These are phyloP conservation scores for Fragum fragum DNA, from an alignment of 2,888 invertebrate genomes.

Conservation along the genomic window DNA sequence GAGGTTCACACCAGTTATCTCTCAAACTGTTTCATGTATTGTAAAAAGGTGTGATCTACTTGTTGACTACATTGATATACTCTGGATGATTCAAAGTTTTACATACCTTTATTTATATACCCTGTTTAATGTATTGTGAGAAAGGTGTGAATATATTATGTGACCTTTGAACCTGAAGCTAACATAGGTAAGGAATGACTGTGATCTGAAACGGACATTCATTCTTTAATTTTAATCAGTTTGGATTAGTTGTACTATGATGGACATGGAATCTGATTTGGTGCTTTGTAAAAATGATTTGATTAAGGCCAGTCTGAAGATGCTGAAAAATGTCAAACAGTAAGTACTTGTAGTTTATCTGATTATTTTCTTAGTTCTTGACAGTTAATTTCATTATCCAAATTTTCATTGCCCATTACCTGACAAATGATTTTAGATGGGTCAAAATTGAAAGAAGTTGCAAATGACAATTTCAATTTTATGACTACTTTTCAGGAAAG, in stretches of 20 bases:
- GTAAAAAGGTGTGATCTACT: not conserved
- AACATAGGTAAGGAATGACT: not conserved
- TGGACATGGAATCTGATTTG: not conserved
- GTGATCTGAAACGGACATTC: too few relatives aligned
- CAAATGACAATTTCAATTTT: too few relatives aligned
- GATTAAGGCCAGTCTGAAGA: constrained; percentile 59
- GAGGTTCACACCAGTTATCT: not conserved
- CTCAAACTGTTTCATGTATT: not conserved
- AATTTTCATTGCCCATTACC: too few relatives aligned
- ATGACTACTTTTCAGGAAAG: too few relatives aligned
- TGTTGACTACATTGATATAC: not conserved
- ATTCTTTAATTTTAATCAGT: too few relatives aligned
- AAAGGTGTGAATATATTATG: constrained; percentile 16
- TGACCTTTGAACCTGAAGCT: constrained; percentile 4
- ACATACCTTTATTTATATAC: not conserved
- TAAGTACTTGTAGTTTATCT: constrained; percentile 36
- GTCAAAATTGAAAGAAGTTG: too few relatives aligned
- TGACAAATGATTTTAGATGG: too few relatives aligned
- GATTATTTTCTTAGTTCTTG: too few relatives aligned
- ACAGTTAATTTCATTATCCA: too few relatives aligned
- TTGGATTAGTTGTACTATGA: not conserved
- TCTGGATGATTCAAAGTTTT: not conserved
- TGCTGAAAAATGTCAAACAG: constrained; percentile 61
- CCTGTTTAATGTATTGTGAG: not conserved
- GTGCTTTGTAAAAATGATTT: constrained; percentile 58